Evolutionary conservation across 2,797 vertebrate species (phyloP).

Genomic region (Sebastes alutus): DNA sequence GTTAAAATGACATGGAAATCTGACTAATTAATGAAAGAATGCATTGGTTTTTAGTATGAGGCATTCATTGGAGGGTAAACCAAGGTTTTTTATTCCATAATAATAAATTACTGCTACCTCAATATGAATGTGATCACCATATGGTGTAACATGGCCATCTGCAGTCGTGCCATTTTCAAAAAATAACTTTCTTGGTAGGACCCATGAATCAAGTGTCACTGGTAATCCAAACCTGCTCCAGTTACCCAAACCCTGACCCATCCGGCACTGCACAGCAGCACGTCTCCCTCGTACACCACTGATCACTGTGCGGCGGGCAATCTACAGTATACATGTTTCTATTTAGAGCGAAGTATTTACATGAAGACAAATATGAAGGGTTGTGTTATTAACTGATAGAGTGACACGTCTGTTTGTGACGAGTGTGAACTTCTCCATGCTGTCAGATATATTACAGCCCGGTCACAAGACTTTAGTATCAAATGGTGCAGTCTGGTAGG

Average conservation of each 20-base stretch:
- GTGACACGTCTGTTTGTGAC: not conserved
- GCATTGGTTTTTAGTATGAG: not conserved
- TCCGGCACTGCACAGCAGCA: conserved; percentile 6
- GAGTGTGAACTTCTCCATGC: not conserved
- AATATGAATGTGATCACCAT: not conserved
- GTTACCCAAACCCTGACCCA: conserved; percentile 24
- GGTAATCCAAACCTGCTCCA: conserved; percentile 22
- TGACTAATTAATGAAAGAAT: not conserved
- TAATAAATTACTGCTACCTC: not conserved
- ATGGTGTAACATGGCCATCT: not conserved
- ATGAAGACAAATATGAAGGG: not conserved
- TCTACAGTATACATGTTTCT: conserved; percentile 25
- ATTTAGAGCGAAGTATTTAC: conserved; percentile 52
- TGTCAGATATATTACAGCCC: not conserved
- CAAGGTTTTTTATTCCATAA: not conserved
- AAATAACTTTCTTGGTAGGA: conserved; percentile 17
- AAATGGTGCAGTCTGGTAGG: not conserved
- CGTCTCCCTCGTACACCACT: conserved; percentile 32
- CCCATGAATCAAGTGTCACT: conserved; percentile 15
- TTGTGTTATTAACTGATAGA: not conserved
- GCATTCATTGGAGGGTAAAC: not conserved
- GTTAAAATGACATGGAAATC: not conserved
- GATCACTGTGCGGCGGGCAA: conserved; percentile 23
- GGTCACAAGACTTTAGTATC: not conserved
- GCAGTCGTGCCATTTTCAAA: conserved; percentile 3